These are phyloP conservation scores for Lasioglossum vierecki DNA, from an alignment of 2,888 invertebrate species.

Conservation along the genomic window DNA sequence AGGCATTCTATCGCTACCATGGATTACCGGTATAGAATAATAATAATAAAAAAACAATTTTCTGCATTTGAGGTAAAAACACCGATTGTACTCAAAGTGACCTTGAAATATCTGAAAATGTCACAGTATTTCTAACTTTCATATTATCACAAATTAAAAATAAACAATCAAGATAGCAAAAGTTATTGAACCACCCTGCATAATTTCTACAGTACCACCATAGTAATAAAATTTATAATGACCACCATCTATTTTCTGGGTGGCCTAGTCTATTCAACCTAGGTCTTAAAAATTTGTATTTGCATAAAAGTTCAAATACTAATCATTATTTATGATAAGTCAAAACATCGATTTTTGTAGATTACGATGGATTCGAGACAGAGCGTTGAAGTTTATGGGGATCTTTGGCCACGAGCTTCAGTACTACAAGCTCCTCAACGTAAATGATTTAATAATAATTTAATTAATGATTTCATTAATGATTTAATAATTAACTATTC, in stretches of 20 bases:
- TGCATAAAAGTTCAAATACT: background rate
- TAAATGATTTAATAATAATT: conserved; percentile 64
- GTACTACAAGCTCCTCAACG: conserved; percentile 78
- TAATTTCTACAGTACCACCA: background rate
- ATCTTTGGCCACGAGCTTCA: conserved; percentile 75
- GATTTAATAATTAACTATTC: background rate
- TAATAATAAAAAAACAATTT: background rate
- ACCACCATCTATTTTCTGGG: no score
- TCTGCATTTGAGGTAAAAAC: no score
- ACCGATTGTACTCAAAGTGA: no score
- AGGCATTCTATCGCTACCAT: conserved; percentile 24
- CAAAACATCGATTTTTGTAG: conserved; percentile 77
- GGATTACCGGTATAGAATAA: conserved; percentile 57
- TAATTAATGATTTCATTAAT: conserved; percentile 55
- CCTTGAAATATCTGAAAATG: no score
- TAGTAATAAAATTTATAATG: background rate
- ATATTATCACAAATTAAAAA: no score
- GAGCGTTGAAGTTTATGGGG: conserved; percentile 86
- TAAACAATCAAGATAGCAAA: background rate
- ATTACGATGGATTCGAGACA: conserved; percentile 89
- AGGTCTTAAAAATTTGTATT: background rate
- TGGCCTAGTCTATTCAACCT: background rate
- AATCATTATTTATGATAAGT: background rate
- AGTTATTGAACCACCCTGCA: no score
- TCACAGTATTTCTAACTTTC: no score